Base-by-base conservation (phyloP, 2,797 vertebrate species). In the Phataginus tricuspis region DNA sequence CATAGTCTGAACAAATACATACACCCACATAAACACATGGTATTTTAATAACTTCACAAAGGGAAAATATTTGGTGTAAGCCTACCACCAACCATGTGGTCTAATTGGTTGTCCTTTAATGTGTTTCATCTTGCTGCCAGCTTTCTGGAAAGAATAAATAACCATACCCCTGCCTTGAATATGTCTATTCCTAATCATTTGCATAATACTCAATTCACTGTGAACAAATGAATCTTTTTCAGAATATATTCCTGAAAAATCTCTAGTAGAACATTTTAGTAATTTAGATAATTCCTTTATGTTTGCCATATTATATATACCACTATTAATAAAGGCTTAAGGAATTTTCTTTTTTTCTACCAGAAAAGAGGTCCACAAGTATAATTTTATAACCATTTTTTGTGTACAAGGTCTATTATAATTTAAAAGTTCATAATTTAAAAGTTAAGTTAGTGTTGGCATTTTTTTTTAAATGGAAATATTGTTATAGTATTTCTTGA, bases 401-500 rank as follows among this genome's bases (percentile, higher is more conserved):
- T 63, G 5, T 77, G 66, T 72, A 55, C 5, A 72, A 72, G 37
- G 7, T 69, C 69, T 55, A 45, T 87, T 80, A 84, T n/a, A 72
- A 72, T 90, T 74, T 45, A 12, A 55, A 87, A 51, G 59, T 74
- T 86, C 21, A 84, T n/a, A 72, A 72, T 90, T 74, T 45, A 12
- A 55, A 87, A 51, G 59, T 74, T 86, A 80, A 78, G 61, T 88
- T 95, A 75, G 23, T 42, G n/a, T 75, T 34, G 42, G 34, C 25
- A 57, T 84, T 66, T 78, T 55, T 78, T 83, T 61, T 95, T 16
- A 66, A 85, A 31, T 88, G 11, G 7, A 79, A 86, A 66, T 95
- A 93, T 15, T 72, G 3, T 25, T 55, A 79, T 29, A 87, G 25
- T 59, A 51, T 87, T 86, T 74, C 27, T 45, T 55, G 10, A 83